A percentile compares a stretch with the other conserved stretches of the same genome.
Conservation (phyloP, 2,797 vertebrate genomes). For the Xiphophorus birchmanni region DNA sequence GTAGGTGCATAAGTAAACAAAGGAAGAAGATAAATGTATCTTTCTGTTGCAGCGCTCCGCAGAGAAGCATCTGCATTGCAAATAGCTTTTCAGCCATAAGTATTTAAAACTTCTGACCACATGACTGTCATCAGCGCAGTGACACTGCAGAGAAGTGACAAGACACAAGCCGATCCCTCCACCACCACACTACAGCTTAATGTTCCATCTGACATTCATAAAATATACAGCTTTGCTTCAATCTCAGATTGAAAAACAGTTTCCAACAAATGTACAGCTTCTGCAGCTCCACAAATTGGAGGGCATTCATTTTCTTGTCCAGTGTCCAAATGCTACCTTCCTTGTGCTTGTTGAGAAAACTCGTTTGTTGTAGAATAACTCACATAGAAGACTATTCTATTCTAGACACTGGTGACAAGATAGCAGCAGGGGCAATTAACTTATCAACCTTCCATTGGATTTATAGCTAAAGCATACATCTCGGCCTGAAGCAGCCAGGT, state of each 20-base stretch:
- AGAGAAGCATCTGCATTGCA: conserved; percentile 62
- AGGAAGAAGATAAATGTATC: conserved; percentile 48
- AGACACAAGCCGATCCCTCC: conserved; percentile 17
- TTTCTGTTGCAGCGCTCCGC: conserved; percentile 20
- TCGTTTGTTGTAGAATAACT: conserved; percentile 71
- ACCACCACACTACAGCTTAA: background rate
- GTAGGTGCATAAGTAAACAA: conserved; percentile 41
- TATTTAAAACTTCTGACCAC: conserved; percentile 52
- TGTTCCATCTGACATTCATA: conserved; percentile 11
- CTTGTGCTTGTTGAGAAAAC: conserved; percentile 44
- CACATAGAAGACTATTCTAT: conserved; percentile 56
- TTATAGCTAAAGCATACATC: conserved; percentile 68
- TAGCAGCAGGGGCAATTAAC: conserved; percentile 76
- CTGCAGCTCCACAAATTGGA: conserved; percentile 30
- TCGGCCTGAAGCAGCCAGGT: conserved; percentile 47
- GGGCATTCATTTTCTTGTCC: conserved; percentile 47
- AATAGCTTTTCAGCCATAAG: conserved; percentile 21
- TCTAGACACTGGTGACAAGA: conserved; percentile 66
- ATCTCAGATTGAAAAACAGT: conserved; percentile 9
- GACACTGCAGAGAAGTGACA: conserved; percentile 34
- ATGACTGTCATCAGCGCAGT: conserved; percentile 28
- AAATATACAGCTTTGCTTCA: conserved; percentile 21
- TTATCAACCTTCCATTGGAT: conserved; percentile 76
- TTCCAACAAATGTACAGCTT: background rate
- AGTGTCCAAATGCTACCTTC: conserved; percentile 28